phyloP scores from a whole-genome alignment of 1,140 invertebrate genomes.

The Drosophila suzukii region DNA sequence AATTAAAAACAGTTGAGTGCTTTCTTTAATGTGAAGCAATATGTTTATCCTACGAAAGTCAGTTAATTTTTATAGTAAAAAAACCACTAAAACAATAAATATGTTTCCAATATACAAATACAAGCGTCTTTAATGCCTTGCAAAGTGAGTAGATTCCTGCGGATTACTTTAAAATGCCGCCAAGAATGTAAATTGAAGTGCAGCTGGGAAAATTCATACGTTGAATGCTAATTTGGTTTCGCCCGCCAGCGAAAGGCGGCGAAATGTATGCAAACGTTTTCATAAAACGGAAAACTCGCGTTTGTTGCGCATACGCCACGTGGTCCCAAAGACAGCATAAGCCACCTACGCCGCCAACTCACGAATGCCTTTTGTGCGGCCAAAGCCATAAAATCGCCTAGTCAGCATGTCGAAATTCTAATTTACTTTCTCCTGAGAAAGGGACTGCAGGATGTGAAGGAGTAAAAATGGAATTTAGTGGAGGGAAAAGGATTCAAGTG shows the following conservation, averaged over 20 bases:
- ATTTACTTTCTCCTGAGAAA: constrained; percentile 55
- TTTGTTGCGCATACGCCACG: constrained; percentile 50
- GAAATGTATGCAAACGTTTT: constrained; percentile 41
- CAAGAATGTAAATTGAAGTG: constrained; percentile 34
- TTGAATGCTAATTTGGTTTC: constrained; percentile 37
- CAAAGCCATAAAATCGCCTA: constrained; percentile 54
- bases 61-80: too few species aligned
- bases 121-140: not conserved
- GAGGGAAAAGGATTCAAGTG: not conserved
- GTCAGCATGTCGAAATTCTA: constrained; percentile 53
- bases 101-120: too few species aligned
- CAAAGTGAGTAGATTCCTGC: not conserved
- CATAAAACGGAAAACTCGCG: constrained; percentile 35
- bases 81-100: too few species aligned
- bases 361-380: constrained; percentile 10
- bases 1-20: not conserved
- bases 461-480: not conserved
- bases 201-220: constrained; percentile 6
- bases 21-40: too few species aligned
- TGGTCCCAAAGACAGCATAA: constrained; percentile 40
- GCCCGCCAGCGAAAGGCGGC: not conserved
- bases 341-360: not conserved
- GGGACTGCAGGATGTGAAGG: not conserved
- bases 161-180: constrained; percentile 2
- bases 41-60: too few species aligned